Evolutionary conservation across 2,797 vertebrate species (phyloP), one percentile per base, ranked within the genome.

Genomic region (Arctocebus calabarensis): DNA sequence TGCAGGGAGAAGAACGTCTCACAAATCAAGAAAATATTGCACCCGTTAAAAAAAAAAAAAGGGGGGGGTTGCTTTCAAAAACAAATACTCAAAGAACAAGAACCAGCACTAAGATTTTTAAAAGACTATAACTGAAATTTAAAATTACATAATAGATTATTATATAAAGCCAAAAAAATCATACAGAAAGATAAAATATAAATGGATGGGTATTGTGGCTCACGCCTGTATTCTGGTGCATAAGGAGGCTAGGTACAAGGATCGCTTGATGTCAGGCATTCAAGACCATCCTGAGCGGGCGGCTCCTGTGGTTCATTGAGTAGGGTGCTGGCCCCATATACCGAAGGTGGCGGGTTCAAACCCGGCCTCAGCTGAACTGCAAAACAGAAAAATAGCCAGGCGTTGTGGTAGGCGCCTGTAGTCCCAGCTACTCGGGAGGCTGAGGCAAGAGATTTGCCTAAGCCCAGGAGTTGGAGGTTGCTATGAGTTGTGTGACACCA

Each of bases 71-170:
- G 34, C 78, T 70, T 52, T 83, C 62, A 62, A 78, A 95, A 37
- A 84, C 52, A n/a, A 90, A 83, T 61, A 92, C 55, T 57, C 79
- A 88, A 29, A 95, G 71, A 87, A 87, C 34, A 87, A 48, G 57
- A 59, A 85, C 62, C 25, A 88, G 10, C 23, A 70, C 79, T 48
- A 64, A 64, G 19, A 61, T 79, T 95, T 95, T 70, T 43, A 83
- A 88, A 40, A 74, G 29, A 61, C 7, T 32, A 68, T 22, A 84
- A 52, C 25, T 8, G 27, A 95, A 83, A 81, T 64, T n/a, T 74
- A 94, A 93, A 94, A 45, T 74, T 4, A 66, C 78, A 88, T 45
- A 84, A 52, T 52, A 52, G 27, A 77, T 52, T 75, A 48, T 32
- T 66, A 91, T 29, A 92, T 2, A 17, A 81, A 61, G 68, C 45